Percentiles rank a stretch among this genome's conserved stretches.
phyloP scores from a whole-genome alignment of 2,888 invertebrate genomes.

The Luperina nickerlii region DNA sequence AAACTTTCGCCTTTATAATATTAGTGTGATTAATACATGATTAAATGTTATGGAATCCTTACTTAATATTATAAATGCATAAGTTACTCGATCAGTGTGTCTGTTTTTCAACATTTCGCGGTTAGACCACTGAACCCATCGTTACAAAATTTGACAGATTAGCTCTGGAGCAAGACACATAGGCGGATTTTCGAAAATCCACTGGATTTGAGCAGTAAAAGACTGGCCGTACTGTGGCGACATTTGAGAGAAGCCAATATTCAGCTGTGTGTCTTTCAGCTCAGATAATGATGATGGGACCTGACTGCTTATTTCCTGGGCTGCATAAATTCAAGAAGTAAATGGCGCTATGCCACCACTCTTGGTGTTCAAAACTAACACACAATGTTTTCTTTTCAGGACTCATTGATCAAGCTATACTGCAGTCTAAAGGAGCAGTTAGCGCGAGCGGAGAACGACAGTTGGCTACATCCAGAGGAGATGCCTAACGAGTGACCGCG shows the following conservation, averaged over 20 bases:
- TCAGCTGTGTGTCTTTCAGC: neutral
- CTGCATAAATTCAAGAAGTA: neutral
- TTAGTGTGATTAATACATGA: neutral
- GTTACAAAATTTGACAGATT: neutral
- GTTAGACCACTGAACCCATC: neutral
- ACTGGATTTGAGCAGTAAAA: neutral
- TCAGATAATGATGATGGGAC: neutral
- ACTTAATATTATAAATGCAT: neutral
- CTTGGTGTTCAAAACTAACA: neutral
- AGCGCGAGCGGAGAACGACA: constrained; percentile 88
- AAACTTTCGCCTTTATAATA: too few species aligned
- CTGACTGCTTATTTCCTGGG: neutral
- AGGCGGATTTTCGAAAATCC: neutral
- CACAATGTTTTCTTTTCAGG: constrained; percentile 82
- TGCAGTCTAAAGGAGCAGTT: constrained; percentile 92
- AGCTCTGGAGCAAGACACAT: neutral
- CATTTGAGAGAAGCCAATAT: too few species aligned
- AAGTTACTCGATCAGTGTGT: neutral
- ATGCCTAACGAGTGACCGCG: constrained; percentile 85
- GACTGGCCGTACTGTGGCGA: too few species aligned
- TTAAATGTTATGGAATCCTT: neutral
- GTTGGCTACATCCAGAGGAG: constrained; percentile 89
- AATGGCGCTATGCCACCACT: neutral
- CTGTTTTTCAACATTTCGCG: neutral
- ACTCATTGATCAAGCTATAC: constrained; percentile 92